Base-by-base conservation (phyloP, 2,797 vertebrate species). In the Oryzias sinensis region DNA sequence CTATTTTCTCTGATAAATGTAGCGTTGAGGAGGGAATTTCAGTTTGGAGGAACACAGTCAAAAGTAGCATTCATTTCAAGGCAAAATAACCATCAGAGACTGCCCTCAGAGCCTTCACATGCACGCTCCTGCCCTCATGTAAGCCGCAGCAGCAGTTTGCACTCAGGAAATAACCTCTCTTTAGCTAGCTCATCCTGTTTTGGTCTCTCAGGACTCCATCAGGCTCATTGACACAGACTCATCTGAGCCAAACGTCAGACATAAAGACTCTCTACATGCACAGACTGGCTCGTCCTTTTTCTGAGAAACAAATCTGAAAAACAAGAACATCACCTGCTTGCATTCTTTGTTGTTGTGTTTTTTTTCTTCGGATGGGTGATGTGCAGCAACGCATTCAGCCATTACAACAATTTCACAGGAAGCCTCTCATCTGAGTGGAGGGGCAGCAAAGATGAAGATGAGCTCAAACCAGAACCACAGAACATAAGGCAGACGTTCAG, bases 321-420 rank as follows among this genome's bases (percentile, higher is more conserved):
- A 1, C 0, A 4, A 17, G 17, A 25, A 65, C 43, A 47, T 2
- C 37, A 14, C 11, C 40, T 49, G 43, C 17, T 27, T 5, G 53
- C 49, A 43, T 66, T 64, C 46, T 29, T 29, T 29, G 27, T 22
- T 6, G 27, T 6, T 29, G 2, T 33, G 3, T 9, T 53, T 14
- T 45, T 24, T 65, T 43, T 51, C n/a, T 53, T 14, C 53, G 42
- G 49, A 55, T 50, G 46, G 27, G 51, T 27, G 18, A 17, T 25
- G 57, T 63, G 33, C 13, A 60, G 46, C 22, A 44, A 64, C 22
- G 57, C 54, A 59, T 77, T 76, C 22, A 68, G 53, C 74, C 18
- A 18, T 76, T 59, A 67, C 65, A 29, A 46, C 67, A 76, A 67
- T 61, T 68, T 56, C 69, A 77, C 76, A 80, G 77, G 80, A 87